These are phyloP conservation scores for Ornithoptera priamus DNA, from an alignment of 2,888 invertebrate species.

Conservation along the genomic window DNA sequence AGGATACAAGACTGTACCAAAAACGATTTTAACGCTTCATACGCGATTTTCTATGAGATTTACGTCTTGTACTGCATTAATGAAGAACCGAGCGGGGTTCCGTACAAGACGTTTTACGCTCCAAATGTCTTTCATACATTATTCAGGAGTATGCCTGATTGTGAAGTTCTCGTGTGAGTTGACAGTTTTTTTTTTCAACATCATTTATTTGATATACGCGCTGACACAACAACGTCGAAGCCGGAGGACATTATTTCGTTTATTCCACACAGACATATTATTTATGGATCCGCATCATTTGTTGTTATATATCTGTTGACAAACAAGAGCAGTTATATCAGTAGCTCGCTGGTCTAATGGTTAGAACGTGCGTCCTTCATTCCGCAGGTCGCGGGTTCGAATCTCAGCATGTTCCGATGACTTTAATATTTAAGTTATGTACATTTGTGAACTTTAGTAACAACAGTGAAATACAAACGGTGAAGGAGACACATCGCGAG, in stretches of 20 bases:
- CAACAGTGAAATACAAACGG: too few relatives aligned
- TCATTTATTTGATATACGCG: slow-evolving; percentile 11
- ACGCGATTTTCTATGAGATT: neutral
- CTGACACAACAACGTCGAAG: neutral
- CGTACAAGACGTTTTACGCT: neutral
- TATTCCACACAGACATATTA: neutral
- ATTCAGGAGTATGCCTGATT: slow-evolving; percentile 7
- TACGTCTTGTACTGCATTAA: slow-evolving; percentile 8
- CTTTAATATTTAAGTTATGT: too few relatives aligned
- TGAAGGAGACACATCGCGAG: too few relatives aligned
- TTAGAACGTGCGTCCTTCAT: too few relatives aligned
- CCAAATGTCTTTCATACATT: slow-evolving; percentile 10
- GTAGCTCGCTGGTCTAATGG: too few relatives aligned
- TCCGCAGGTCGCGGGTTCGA: too few relatives aligned
- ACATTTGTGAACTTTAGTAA: too few relatives aligned
- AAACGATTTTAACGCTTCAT: neutral
- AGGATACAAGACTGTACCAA: too few relatives aligned
- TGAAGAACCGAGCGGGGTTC: neutral
- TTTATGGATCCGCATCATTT: neutral
- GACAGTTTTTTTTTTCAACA: slow-evolving; percentile 3
- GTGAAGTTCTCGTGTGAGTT: slow-evolving; percentile 4
- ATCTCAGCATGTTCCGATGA: too few relatives aligned
- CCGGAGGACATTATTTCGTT: neutral
- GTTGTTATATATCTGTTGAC: neutral
- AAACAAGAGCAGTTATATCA: neutral